Conservation (phyloP, 2,888 invertebrate genomes). For the Nomada lathburiana region DNA sequence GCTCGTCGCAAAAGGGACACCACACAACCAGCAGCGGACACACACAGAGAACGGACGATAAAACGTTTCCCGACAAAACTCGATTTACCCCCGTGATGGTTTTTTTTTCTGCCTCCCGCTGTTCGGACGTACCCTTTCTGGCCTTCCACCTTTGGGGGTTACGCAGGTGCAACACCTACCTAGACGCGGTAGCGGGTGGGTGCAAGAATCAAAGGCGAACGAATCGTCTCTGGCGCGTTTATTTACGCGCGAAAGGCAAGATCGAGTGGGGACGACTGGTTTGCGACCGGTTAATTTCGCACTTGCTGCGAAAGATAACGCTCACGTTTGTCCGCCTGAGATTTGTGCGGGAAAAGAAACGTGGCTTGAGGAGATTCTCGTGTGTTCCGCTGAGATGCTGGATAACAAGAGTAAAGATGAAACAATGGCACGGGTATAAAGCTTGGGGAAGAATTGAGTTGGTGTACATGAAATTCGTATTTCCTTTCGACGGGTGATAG, state of each 20-base stretch:
- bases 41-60: conserved; percentile 21
- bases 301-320: neutral
- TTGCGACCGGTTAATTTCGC: conserved; percentile 23
- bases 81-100: conserved; percentile 34
- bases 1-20: conserved; percentile 38
- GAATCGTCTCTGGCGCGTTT: conserved; percentile 16
- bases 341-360: neutral
- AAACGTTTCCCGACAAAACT: conserved; percentile 44
- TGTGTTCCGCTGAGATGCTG: too few relatives aligned
- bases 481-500: too few relatives aligned
- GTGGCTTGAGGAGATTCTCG: neutral
- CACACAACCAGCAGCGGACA: neutral
- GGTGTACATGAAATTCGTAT: too few relatives aligned
- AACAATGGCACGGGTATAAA: too few relatives aligned
- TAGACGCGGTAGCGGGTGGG: conserved; percentile 30
- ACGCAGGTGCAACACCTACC: conserved; percentile 31
- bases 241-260: conserved; percentile 31
- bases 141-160: conserved; percentile 42
- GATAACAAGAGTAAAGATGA: too few relatives aligned
- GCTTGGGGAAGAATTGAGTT: too few relatives aligned
- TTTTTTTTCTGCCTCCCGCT: conserved; percentile 13
- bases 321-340: neutral
- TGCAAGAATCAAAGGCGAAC: conserved; percentile 17
- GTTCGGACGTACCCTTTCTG: conserved; percentile 16
- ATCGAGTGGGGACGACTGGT: conserved; percentile 27